A percentile compares a stretch with the other conserved stretches of the same genome.
Conservation (phyloP, 1,140 invertebrate genomes). For the Trichomalopsis sarcophagae region DNA sequence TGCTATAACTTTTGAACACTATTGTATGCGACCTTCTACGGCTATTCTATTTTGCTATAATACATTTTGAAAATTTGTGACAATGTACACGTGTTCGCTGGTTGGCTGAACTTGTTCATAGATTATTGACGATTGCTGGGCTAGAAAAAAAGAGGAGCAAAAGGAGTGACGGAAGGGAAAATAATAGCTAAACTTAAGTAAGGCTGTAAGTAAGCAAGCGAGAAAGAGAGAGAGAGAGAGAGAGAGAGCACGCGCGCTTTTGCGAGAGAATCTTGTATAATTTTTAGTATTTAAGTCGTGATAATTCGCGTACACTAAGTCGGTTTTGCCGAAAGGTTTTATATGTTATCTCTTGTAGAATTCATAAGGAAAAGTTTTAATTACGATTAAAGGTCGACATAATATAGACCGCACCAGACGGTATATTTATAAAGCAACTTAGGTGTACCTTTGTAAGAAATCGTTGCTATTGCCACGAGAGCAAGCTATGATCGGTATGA, state of each 20-base stretch:
- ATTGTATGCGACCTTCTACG: constrained; percentile 38
- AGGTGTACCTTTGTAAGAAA: not conserved
- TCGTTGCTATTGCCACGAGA: not conserved
- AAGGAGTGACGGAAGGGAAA: constrained; percentile 38
- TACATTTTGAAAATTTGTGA: constrained; percentile 29
- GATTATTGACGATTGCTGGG: constrained; percentile 37
- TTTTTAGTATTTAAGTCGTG: not conserved
- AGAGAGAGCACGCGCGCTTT: constrained; percentile 27
- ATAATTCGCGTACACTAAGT: not conserved
- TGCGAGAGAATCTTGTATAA: not conserved
- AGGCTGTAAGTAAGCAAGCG: constrained; percentile 40
- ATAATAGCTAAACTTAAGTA: not conserved
- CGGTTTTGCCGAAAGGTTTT: not conserved
- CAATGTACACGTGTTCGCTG: not conserved
- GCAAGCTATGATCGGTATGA: not conserved
- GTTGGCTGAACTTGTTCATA: not conserved
- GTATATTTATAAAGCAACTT: constrained; percentile 5
- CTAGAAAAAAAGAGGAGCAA: constrained; percentile 43
- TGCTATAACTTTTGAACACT: constrained; percentile 46
- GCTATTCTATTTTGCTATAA: constrained; percentile 31
- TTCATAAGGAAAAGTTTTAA: not conserved
- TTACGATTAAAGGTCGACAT: not conserved
- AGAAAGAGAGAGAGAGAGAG: constrained; percentile 23
- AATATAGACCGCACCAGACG: not conserved
- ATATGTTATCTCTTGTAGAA: not conserved